These are phyloP conservation scores for Cacoxenus indagator DNA, from an alignment of 2,888 invertebrate genomes.

Conservation along the genomic window DNA sequence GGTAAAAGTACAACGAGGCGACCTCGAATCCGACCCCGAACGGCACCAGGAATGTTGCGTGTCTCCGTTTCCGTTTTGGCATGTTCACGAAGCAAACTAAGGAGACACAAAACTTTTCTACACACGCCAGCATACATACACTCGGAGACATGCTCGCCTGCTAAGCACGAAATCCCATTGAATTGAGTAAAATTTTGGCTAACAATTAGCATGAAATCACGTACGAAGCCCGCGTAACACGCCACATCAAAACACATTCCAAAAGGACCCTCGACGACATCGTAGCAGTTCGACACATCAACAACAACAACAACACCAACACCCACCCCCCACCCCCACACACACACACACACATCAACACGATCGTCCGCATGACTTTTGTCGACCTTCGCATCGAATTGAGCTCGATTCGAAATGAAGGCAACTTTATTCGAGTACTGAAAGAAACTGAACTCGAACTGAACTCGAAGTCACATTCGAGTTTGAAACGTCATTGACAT, in stretches of 20 bases:
- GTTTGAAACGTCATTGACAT: too few species aligned
- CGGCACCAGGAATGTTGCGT: too few species aligned
- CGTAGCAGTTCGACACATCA: too few species aligned
- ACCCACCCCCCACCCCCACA: too few species aligned
- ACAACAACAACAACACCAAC: too few species aligned
- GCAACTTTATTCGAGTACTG: background rate
- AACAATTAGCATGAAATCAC: conserved; percentile 63
- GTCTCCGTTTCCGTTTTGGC: too few species aligned
- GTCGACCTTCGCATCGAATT: conserved; percentile 7
- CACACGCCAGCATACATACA: background rate
- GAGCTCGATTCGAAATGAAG: background rate
- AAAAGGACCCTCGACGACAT: background rate
- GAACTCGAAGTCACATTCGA: conserved; percentile 5
- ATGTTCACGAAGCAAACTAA: background rate
- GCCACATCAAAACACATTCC: conserved; percentile 13
- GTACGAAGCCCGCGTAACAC: conserved; percentile 39
- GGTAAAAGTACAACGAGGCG: background rate
- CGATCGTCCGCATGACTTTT: conserved; percentile 3
- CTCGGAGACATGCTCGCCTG: background rate
- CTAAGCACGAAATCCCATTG: conserved; percentile 1
- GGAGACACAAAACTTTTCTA: background rate
- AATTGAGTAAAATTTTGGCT: conserved; percentile 40
- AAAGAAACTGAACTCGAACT: background rate
- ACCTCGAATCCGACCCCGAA: background rate
- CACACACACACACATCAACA: background rate